Evolutionary conservation across 1,140 invertebrate genomes (phyloP).

Genomic region (Drosophila eugracilis): DNA sequence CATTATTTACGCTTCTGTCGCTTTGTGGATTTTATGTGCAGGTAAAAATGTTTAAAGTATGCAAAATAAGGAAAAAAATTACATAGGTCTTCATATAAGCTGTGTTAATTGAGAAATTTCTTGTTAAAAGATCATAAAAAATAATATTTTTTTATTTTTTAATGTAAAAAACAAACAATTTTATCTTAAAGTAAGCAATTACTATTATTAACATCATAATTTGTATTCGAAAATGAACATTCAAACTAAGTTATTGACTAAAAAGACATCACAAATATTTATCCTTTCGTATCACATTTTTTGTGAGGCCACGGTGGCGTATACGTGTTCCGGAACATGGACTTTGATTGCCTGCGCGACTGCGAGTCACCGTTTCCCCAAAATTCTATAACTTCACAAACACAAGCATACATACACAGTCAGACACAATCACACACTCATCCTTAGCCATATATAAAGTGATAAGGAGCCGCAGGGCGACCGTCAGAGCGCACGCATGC

Average conservation of each 20-base stretch:
- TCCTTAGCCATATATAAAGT: slow-evolving; percentile 42
- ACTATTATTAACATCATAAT: not conserved
- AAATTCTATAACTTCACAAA: slow-evolving; percentile 6
- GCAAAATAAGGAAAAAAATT: slow-evolving; percentile 11
- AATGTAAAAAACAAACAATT: not conserved
- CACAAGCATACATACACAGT: not conserved
- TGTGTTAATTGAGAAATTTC: not conserved
- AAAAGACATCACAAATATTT: not conserved
- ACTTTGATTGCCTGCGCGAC: slow-evolving; percentile 8
- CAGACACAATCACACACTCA: not conserved
- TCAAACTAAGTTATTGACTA: not conserved
- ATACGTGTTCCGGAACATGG: slow-evolving; percentile 27
- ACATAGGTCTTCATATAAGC: not conserved
- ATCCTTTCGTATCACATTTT: too few species aligned
- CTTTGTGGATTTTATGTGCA: slow-evolving; percentile 55
- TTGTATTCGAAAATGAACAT: not conserved
- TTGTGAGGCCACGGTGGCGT: slow-evolving; percentile 17
- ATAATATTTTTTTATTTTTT: too few species aligned
- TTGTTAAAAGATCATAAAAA: too few species aligned
- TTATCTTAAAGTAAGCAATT: too few species aligned
- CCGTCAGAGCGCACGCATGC: slow-evolving; percentile 51
- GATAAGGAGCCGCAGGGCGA: slow-evolving; percentile 71
- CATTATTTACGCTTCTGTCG: slow-evolving; percentile 62
- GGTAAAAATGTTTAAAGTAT: slow-evolving; percentile 32
- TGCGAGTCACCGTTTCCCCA: not conserved